Conservation (phyloP, 1,140 invertebrate genomes). For the Dendroctonus valens region DNA sequence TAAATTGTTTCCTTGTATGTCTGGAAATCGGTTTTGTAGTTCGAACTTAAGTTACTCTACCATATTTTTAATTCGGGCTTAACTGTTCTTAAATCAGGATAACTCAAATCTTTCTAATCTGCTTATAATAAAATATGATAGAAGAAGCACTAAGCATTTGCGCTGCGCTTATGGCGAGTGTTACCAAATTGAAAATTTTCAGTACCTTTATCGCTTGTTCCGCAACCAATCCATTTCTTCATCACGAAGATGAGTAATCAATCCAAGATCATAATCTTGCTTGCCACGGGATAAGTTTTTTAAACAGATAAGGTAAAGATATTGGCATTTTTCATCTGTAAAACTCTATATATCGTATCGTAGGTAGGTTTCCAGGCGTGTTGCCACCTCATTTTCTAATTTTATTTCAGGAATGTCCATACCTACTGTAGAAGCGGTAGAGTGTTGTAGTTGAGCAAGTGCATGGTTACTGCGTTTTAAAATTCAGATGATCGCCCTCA, state of each 20-base stretch:
- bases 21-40: not conserved
- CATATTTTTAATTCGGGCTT: not conserved
- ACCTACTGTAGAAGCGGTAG: not conserved
- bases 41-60: not conserved
- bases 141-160: not conserved
- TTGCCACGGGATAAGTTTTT: not conserved
- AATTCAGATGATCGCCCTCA: too few species aligned
- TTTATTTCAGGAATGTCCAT: not conserved
- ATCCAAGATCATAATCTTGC: too few species aligned
- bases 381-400: not conserved
- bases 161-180: not conserved
- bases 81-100: not conserved
- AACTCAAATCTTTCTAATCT: not conserved
- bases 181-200: not conserved
- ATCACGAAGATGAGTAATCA: not conserved
- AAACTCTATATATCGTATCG: conserved; percentile 2
- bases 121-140: not conserved
- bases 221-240: not conserved
- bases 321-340: not conserved
- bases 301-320: not conserved
- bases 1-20: not conserved
- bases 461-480: not conserved
- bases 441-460: not conserved
- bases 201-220: not conserved
- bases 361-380: conserved; percentile 7